A percentile compares a stretch with the other conserved stretches of the same genome.
phyloP scores from a whole-genome alignment of 1,140 invertebrate species.

The Eubasilissa regina region DNA sequence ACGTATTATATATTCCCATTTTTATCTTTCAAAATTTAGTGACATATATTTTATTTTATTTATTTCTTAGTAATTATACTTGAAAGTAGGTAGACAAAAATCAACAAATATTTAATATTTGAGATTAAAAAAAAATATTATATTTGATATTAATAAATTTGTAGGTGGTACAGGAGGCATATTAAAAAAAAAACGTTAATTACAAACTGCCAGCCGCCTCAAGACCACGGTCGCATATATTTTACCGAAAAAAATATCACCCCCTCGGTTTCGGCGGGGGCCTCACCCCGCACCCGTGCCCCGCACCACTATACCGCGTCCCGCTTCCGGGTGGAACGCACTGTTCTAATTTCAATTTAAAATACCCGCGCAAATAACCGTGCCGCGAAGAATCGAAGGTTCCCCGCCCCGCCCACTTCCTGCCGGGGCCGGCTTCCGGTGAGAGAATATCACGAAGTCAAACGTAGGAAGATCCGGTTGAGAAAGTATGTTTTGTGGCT shows the following conservation, averaged over 20 bases:
- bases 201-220: slow-evolving; percentile 23
- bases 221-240: slow-evolving; percentile 53
- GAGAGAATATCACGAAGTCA: slow-evolving; percentile 42
- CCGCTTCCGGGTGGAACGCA: slow-evolving; percentile 47
- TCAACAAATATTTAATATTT: no score
- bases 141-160: no score
- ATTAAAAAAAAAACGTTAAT: slow-evolving; percentile 38
- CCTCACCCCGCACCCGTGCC: slow-evolving; percentile 17
- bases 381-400: slow-evolving; percentile 54
- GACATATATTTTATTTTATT: no score
- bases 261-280: slow-evolving; percentile 39
- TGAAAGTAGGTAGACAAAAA: no score
- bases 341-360: slow-evolving; percentile 61
- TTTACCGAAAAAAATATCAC: slow-evolving; percentile 56
- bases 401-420: slow-evolving; percentile 40
- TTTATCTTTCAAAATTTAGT: no score
- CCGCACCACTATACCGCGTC: slow-evolving; percentile 6
- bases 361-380: slow-evolving; percentile 59
- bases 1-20: no score
- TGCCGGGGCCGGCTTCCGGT: slow-evolving; percentile 38
- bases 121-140: no score
- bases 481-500: slow-evolving; percentile 45
- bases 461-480: slow-evolving; percentile 46
- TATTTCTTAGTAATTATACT: no score
- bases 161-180: background rate